Conservation (phyloP, 2,888 invertebrate genomes). For the Plebejus argus region DNA sequence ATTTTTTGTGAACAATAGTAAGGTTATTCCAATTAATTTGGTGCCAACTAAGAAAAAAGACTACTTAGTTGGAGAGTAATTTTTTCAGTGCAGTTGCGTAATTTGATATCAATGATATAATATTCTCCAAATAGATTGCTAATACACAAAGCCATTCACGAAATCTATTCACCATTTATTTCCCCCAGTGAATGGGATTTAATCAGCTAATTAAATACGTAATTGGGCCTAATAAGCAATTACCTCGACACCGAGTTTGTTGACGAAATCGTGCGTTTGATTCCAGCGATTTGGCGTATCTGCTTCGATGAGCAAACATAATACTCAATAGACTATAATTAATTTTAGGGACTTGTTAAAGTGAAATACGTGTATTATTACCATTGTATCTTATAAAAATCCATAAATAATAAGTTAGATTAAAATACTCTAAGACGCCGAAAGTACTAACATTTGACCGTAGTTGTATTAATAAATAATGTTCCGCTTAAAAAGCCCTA, state of each 20-base stretch:
- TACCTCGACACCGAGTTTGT: neutral
- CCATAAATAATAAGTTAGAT: no score
- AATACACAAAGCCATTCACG: neutral
- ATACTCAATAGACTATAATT: neutral
- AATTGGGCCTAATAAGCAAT: constrained; percentile 14
- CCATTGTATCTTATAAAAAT: no score
- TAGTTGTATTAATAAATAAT: no score
- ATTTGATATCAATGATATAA: neutral
- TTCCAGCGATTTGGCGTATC: neutral
- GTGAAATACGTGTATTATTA: no score
- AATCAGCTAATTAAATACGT: constrained; percentile 15
- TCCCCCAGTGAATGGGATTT: constrained; percentile 1
- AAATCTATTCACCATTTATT: constrained; percentile 1
- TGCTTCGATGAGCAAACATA: neutral
- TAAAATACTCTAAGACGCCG: no score
- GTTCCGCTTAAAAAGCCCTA: no score
- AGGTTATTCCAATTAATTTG: no score
- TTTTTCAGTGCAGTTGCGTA: no score
- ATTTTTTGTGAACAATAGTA: no score
- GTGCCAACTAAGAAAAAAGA: no score
- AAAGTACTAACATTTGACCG: no score
- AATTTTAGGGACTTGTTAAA: neutral
- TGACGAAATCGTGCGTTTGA: constrained; percentile 2
- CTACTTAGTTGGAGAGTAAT: no score
- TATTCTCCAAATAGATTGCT: neutral